Percentiles rank a stretch among this genome's conserved stretches.
These are phyloP conservation scores for Drosophila imparisetae DNA, from an alignment of 2,888 invertebrate genomes.

Conservation along the genomic window DNA sequence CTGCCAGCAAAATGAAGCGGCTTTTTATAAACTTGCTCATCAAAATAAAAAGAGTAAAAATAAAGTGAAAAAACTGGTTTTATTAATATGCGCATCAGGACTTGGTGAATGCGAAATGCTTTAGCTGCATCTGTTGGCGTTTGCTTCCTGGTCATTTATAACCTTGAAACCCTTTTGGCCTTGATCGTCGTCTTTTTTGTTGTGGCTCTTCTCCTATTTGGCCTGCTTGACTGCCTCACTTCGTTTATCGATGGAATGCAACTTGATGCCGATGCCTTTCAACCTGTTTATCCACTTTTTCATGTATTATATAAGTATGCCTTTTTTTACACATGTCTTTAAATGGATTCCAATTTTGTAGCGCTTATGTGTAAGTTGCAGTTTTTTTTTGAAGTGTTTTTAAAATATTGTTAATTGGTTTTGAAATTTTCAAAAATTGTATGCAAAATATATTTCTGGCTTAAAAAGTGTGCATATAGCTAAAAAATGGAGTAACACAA, in stretches of 20 bases:
- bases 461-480: background rate
- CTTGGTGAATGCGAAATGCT: background rate
- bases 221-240: conserved; percentile 2
- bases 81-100: conserved; percentile 21
- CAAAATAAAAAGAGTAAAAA: background rate
- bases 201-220: background rate
- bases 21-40: conserved; percentile 24
- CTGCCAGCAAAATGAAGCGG: conserved; percentile 11
- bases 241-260: conserved; percentile 8
- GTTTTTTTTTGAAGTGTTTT: background rate
- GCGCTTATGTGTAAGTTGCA: background rate
- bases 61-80: conserved; percentile 26
- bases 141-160: conserved; percentile 59
- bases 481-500: background rate
- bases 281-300: conserved; percentile 51
- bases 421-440: background rate
- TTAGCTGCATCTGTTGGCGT: conserved; percentile 22
- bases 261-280: conserved; percentile 34
- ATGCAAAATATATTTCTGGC: background rate
- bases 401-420: background rate
- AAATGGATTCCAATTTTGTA: background rate
- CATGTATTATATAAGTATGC: background rate
- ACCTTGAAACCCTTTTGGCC: conserved; percentile 76
- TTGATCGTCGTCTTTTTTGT: conserved; percentile 50
- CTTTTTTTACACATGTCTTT: background rate